Evolutionary conservation across 1,140 invertebrate species (phyloP).

Genomic region (Pollicipes pollicipes): DNA sequence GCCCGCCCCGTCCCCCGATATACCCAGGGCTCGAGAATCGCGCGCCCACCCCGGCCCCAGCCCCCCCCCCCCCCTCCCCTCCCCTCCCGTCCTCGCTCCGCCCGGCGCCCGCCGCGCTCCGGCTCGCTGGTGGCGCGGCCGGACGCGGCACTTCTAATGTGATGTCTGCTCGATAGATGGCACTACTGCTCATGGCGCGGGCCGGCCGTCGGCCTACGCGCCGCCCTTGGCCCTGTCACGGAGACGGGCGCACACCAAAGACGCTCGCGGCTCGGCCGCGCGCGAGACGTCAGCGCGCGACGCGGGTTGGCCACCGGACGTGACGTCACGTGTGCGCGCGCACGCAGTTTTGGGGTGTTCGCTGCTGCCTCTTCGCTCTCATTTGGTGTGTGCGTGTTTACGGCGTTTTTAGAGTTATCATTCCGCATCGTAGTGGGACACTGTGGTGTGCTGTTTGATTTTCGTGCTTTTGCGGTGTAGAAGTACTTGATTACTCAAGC

Average conservation of each 20-base stretch:
- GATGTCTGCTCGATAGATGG: neutral
- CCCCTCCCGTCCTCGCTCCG: too few species aligned
- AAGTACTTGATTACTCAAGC: neutral
- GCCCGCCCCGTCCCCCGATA: too few species aligned
- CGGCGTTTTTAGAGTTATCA: neutral
- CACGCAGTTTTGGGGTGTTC: neutral
- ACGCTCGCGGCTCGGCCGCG: too few species aligned
- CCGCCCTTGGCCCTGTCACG: neutral
- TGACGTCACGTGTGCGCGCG: neutral
- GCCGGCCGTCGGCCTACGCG: too few species aligned
- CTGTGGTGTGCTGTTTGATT: conserved; percentile 1
- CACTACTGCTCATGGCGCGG: neutral
- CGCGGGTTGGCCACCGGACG: too few species aligned
- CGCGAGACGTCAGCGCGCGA: neutral
- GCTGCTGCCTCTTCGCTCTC: neutral
- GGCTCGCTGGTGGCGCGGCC: too few species aligned
- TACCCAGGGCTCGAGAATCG: too few species aligned
- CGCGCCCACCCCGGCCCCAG: too few species aligned
- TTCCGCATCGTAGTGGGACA: neutral
- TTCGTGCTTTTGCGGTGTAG: conserved; percentile 1
- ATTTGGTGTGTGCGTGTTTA: neutral
- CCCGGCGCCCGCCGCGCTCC: too few species aligned
- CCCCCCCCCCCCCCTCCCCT: too few species aligned
- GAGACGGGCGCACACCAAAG: neutral
- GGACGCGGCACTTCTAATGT: neutral